Evolutionary conservation across 2,797 vertebrate species (phyloP).

Genomic region (Rhadinocentrus ornatus): DNA sequence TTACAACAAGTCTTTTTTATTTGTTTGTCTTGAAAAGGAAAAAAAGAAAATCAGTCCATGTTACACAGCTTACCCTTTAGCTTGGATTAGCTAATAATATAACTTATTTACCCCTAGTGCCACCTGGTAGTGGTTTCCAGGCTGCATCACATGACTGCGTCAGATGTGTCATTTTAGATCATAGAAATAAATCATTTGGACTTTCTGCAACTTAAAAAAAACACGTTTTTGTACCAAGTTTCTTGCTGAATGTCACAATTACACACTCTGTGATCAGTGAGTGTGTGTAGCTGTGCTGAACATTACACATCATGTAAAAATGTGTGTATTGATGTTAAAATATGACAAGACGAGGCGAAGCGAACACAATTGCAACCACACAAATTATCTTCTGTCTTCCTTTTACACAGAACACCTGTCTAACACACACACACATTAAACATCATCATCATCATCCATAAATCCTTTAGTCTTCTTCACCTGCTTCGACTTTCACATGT

Average conservation of each 20-base stretch:
- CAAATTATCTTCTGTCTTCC: slow-evolving; percentile 7
- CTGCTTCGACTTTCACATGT: slow-evolving; percentile 76
- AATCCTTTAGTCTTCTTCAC: slow-evolving; percentile 33
- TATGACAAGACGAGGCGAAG: slow-evolving; percentile 27
- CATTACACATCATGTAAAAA: slow-evolving; percentile 80
- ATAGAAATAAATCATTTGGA: too few species aligned
- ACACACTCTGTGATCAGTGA: slow-evolving; percentile 90
- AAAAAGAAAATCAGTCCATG: too few species aligned
- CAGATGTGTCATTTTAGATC: too few species aligned
- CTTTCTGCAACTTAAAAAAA: too few species aligned
- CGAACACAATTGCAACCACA: slow-evolving; percentile 24
- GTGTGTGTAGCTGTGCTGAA: slow-evolving; percentile 59
- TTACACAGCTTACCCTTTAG: background rate
- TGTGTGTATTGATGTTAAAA: slow-evolving; percentile 46
- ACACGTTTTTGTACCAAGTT: slow-evolving; percentile 69
- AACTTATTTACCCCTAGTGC: slow-evolving; percentile 1
- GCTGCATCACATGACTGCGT: background rate
- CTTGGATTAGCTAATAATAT: background rate
- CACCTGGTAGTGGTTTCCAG: slow-evolving; percentile 1
- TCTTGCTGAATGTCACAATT: slow-evolving; percentile 87
- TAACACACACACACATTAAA: background rate
- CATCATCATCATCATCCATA: slow-evolving; percentile 11
- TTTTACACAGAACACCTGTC: slow-evolving; percentile 21
- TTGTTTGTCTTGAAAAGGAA: background rate
- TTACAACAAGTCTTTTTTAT: too few species aligned